Percentiles rank a stretch among this genome's conserved stretches.
Conservation (phyloP, 2,113 vertebrate genomes). For the Rhombomys opimus region DNA sequence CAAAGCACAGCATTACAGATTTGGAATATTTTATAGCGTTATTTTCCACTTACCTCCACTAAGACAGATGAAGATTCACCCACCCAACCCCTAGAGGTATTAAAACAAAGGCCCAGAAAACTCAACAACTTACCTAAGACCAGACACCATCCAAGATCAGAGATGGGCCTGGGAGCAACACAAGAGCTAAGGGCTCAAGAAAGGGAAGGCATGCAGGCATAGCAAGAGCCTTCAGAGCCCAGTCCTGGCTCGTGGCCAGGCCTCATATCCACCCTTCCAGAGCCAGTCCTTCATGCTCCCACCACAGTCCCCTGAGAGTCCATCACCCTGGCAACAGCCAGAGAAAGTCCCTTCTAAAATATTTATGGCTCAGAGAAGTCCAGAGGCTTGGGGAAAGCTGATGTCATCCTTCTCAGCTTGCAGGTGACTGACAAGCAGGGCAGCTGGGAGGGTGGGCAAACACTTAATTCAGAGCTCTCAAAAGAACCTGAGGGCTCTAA, state of each 20-base stretch:
- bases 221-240: background rate
- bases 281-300: conserved; percentile 33
- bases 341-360: conserved; percentile 77
- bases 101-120: background rate
- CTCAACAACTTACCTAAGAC: background rate
- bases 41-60: background rate
- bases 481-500: background rate
- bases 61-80: background rate
- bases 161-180: background rate
- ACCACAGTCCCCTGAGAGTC: conserved; percentile 50
- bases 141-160: background rate
- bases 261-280: background rate
- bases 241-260: conserved; percentile 23
- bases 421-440: conserved; percentile 53
- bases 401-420: conserved; percentile 64
- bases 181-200: background rate
- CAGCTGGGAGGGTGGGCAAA: conserved; percentile 39
- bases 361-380: conserved; percentile 77
- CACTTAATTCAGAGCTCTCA: background rate
- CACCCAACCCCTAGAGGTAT: background rate
- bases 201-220: background rate
- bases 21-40: background rate
- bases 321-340: conserved; percentile 75
- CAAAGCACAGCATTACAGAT: background rate
- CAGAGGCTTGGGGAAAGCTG: conserved; percentile 54